Evolutionary conservation across 1,140 invertebrate species (phyloP).

Genomic region (Adelges cooleyi): DNA sequence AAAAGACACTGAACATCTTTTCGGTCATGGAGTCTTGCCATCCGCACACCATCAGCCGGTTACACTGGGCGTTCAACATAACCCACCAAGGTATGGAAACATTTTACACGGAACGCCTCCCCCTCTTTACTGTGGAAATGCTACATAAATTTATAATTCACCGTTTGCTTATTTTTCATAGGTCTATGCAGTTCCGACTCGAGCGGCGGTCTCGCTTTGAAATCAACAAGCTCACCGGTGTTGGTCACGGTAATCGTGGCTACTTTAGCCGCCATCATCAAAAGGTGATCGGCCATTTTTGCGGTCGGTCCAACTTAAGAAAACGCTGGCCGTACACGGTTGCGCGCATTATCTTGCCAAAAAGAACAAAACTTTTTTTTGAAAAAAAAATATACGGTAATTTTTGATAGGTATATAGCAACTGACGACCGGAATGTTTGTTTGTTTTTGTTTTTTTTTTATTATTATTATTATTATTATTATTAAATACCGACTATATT

Average conservation of each 20-base stretch:
- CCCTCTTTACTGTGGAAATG: neutral
- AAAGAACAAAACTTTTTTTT: too few relatives aligned
- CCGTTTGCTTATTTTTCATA: neutral
- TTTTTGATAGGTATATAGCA: neutral
- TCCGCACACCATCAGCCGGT: constrained; percentile 33
- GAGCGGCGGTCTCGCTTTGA: neutral
- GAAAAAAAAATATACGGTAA: neutral
- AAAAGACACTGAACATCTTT: constrained; percentile 34
- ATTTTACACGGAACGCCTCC: neutral
- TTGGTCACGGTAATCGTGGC: neutral
- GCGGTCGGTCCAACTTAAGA: neutral
- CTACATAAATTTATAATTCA: neutral
- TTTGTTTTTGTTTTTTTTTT: constrained; percentile 28
- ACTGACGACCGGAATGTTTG: neutral
- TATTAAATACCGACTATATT: constrained; percentile 10
- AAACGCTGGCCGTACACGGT: neutral
- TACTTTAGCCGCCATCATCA: neutral
- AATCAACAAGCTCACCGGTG: neutral
- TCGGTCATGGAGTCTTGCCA: constrained; percentile 37
- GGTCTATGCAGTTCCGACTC: constrained; percentile 13
- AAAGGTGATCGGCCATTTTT: constrained; percentile 9
- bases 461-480: neutral
- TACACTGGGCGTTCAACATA: constrained; percentile 37
- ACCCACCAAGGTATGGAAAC: constrained; percentile 37
- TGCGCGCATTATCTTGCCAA: neutral